Evolutionary conservation across 2,888 invertebrate genomes (phyloP), one percentile per base, ranked within the genome.

Genomic region (Leucophora obtusa): DNA sequence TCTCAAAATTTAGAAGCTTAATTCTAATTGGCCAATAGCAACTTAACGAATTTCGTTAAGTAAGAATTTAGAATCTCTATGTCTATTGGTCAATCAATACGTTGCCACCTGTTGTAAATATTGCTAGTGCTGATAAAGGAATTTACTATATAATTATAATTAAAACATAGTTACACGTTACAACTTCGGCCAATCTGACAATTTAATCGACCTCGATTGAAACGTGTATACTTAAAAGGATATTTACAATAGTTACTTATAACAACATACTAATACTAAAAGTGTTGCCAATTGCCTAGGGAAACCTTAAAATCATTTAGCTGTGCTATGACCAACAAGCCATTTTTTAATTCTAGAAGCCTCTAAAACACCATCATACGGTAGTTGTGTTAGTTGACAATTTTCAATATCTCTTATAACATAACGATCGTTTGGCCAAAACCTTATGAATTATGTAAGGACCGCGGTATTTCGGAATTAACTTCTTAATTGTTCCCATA

Each of bases 301-400:
- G 35, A 33, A 33, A 10, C 35, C 15, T 58, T 4, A 17, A 58
- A 33, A 33, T 17, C 35, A 35, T 58, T 28, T 14, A 56, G 33
- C 33, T 33, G 33, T 33, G 33, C 33, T 8, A 33, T 33, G 4
- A 33, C 8, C 33, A 6, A 8, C 8, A 4, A 56, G 15, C 65
- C 65, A 65, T 47, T 35, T 18, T 18, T 11, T 66, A 10, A 68
- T 56, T 15, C 43, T 71, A 28, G 56, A 73, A 21, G 65, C 56
- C 21, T 73, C 65, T 14, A 72, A 33, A 17, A 63, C 33, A 28
- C 63, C 72, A 38, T 73, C 72, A 35, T 73, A 65, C 10, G 65
- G 73, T 11, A 58, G n/a, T 24, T 73, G 65, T 2, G 65, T 73
- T 1, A 63, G 18, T 56, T 68, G 68, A 24, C 56, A 68, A 53